Conservation (phyloP, 2,888 invertebrate genomes). For the Netelia inedita region DNA sequence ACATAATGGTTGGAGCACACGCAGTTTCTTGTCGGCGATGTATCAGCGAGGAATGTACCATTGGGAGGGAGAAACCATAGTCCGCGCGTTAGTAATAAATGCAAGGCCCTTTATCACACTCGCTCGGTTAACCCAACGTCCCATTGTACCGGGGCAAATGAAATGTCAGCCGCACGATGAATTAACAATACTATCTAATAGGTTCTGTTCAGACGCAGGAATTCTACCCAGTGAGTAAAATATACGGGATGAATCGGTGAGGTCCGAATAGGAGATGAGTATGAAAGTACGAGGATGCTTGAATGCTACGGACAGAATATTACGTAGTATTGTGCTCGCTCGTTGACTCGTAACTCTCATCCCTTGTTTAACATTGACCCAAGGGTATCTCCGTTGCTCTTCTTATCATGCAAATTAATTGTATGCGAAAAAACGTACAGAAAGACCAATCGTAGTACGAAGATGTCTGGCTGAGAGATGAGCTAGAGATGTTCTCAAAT, state of each 20-base stretch:
- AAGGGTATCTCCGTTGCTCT: slow-evolving; percentile 51
- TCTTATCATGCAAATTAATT: slow-evolving; percentile 76
- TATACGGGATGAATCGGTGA: slow-evolving; percentile 56
- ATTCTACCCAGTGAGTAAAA: slow-evolving; percentile 50
- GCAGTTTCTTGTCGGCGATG: slow-evolving; percentile 67
- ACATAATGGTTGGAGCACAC: slow-evolving; percentile 54
- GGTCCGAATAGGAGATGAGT: slow-evolving; percentile 51
- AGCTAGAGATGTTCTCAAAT: slow-evolving; percentile 2
- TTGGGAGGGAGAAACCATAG: slow-evolving; percentile 13
- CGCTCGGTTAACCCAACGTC: slow-evolving; percentile 50
- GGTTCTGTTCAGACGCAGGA: slow-evolving; percentile 78
- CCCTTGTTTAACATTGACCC: slow-evolving; percentile 70
- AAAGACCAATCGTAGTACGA: not conserved
- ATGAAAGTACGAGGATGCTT: slow-evolving; percentile 7
- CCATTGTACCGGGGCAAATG: slow-evolving; percentile 80
- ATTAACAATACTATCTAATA: slow-evolving; percentile 84
- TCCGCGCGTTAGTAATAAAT: slow-evolving; percentile 60
- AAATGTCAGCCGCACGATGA: slow-evolving; percentile 82
- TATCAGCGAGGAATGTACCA: slow-evolving; percentile 52
- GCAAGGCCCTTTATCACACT: slow-evolving; percentile 56
- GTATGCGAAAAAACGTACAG: slow-evolving; percentile 10
- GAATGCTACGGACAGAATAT: slow-evolving; percentile 37
- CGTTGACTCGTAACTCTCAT: slow-evolving; percentile 68
- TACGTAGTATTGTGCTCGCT: slow-evolving; percentile 72
- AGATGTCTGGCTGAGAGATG: not conserved